A percentile compares a stretch with the other conserved stretches of the same genome.
Conservation (phyloP, 2,888 invertebrate species). For the Andrena hattorfiana region DNA sequence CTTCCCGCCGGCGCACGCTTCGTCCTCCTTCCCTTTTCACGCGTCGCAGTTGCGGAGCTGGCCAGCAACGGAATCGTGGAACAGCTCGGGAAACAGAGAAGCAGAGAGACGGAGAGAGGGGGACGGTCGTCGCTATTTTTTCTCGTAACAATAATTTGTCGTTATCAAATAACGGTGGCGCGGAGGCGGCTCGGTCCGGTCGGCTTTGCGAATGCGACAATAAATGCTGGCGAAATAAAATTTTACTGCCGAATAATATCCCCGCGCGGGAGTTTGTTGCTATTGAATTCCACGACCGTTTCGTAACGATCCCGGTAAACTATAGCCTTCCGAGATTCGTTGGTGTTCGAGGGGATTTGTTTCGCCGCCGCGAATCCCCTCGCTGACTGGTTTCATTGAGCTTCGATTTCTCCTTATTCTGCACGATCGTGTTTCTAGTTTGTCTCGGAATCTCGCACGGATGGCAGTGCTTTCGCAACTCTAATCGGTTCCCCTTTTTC, state of each 20-base stretch:
- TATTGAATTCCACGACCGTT: constrained; percentile 82
- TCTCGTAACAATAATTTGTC: constrained; percentile 85
- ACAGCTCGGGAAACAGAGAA: background rate
- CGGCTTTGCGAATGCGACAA: constrained; percentile 76
- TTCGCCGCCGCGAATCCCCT: constrained; percentile 33
- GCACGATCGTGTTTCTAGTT: background rate
- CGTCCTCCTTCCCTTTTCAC: constrained; percentile 9
- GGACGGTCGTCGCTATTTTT: constrained; percentile 75
- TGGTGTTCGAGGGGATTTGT: constrained; percentile 22
- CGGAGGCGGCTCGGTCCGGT: constrained; percentile 38
- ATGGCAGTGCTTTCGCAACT: too few relatives aligned
- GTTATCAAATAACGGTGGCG: constrained; percentile 82
- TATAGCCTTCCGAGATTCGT: constrained; percentile 21
- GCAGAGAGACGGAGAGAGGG: background rate
- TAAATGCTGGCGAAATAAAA: constrained; percentile 84
- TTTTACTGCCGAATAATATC: constrained; percentile 84
- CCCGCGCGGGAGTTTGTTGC: constrained; percentile 79
- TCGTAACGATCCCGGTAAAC: constrained; percentile 62
- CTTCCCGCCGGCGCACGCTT: background rate
- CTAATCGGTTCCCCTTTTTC: too few relatives aligned
- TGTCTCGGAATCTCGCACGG: background rate
- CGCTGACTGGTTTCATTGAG: background rate
- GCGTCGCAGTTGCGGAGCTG: constrained; percentile 3
- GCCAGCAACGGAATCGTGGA: background rate
- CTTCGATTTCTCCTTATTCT: background rate